phyloP scores from a whole-genome alignment of 2,888 invertebrate species.

The Campoletis raptor region DNA sequence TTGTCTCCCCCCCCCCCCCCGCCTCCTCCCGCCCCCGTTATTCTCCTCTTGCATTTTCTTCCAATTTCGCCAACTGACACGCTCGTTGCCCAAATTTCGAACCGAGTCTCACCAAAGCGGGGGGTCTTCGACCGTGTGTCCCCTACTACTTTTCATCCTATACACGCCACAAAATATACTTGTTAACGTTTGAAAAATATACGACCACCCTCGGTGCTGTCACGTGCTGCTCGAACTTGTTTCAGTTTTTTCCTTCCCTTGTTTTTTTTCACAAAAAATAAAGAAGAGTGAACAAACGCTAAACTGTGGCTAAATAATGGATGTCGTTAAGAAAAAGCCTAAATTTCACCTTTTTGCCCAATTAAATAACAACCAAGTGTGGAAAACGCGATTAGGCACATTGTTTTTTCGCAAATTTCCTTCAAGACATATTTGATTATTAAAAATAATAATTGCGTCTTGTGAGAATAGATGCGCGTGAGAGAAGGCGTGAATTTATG shows the following conservation, averaged over 20 bases:
- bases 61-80: constrained; percentile 57
- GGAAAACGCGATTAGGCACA: no score
- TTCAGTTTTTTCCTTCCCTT: constrained; percentile 12
- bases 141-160: constrained; percentile 76
- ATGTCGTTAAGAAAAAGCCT: no score
- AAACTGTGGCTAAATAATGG: no score
- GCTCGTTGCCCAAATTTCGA: constrained; percentile 47
- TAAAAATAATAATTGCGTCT: neutral
- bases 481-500: constrained; percentile 25
- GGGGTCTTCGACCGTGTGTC: constrained; percentile 23
- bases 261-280: constrained; percentile 3
- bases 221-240: constrained; percentile 73
- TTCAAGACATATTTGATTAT: no score
- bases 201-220: constrained; percentile 79
- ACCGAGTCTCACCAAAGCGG: constrained; percentile 65
- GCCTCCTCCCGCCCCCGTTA: no score
- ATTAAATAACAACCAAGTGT: no score
- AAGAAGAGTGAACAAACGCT: no score
- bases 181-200: constrained; percentile 77
- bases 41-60: no score
- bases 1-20: neutral
- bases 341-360: no score
- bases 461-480: neutral
- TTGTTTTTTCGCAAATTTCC: no score
- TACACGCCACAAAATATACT: constrained; percentile 75